A percentile compares a stretch with the other conserved stretches of the same genome.
These are phyloP conservation scores for Pteronura brasiliensis DNA, from an alignment of 2,113 vertebrate genomes.

Conservation along the genomic window DNA sequence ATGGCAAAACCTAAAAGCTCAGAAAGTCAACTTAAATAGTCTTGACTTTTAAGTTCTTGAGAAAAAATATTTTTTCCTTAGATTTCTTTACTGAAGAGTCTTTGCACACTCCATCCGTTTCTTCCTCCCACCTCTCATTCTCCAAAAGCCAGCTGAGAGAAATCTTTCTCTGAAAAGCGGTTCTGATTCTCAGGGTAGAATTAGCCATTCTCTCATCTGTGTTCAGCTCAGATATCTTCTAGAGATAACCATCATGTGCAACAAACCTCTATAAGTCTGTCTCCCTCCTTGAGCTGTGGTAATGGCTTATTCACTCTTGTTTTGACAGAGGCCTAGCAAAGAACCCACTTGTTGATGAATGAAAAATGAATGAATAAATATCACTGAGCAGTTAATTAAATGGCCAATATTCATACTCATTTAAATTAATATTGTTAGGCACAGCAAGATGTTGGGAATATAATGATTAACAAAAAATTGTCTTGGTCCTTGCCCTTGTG, in stretches of 20 bases:
- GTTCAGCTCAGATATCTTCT: neutral
- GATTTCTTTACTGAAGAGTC: neutral
- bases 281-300: neutral
- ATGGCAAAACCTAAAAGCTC: neutral
- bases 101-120: neutral
- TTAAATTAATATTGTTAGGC: neutral
- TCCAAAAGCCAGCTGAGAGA: neutral
- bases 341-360: neutral
- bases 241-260: neutral
- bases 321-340: neutral
- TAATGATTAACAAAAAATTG: neutral
- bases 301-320: neutral
- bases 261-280: neutral
- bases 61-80: neutral
- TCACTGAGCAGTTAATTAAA: neutral
- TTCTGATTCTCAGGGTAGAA: neutral
- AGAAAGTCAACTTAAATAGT: neutral
- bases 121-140: neutral
- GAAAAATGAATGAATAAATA: neutral
- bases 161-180: neutral
- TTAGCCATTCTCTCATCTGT: neutral
- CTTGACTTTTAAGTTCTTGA: conserved; percentile 4
- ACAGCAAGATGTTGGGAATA: neutral
- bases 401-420: neutral
- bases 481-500: neutral